Conservation (phyloP, 35 echinoderm and acorn worm genomes). For the Patiria miniata region DNA sequence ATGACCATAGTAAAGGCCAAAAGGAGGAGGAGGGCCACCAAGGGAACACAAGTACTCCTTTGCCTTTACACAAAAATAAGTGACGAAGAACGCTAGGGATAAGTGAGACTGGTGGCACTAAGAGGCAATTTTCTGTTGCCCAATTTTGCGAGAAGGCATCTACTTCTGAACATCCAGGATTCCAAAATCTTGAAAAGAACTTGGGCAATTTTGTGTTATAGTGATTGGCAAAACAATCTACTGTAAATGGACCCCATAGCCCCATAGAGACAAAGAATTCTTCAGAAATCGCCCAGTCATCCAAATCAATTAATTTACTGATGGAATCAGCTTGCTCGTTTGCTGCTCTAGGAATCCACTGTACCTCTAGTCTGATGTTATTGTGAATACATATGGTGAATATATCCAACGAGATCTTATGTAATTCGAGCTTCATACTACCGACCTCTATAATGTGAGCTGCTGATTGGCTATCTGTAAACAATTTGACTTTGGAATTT, state of each 20-base stretch:
- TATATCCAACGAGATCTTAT: background rate
- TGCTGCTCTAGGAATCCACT: background rate
- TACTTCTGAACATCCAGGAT: background rate
- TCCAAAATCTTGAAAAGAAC: background rate
- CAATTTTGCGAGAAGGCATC: background rate
- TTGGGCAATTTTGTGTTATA: background rate
- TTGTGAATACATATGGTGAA: background rate
- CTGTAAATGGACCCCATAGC: background rate
- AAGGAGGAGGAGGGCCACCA: background rate
- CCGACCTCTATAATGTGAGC: background rate
- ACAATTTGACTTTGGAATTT: background rate
- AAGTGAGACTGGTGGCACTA: background rate
- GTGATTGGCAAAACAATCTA: background rate
- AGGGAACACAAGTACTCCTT: background rate
- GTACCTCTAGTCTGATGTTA: background rate
- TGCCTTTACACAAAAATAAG: background rate
- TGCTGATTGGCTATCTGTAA: background rate
- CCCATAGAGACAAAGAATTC: background rate
- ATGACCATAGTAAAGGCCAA: background rate
- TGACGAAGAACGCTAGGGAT: background rate
- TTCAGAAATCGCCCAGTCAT: background rate
- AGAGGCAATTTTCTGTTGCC: background rate
- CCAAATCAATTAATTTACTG: background rate
- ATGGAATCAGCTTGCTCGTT: background rate
- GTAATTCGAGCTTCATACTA: conserved; percentile 25